Base-by-base conservation (phyloP, 2,888 invertebrate genomes). In the Papilio elwesi region DNA sequence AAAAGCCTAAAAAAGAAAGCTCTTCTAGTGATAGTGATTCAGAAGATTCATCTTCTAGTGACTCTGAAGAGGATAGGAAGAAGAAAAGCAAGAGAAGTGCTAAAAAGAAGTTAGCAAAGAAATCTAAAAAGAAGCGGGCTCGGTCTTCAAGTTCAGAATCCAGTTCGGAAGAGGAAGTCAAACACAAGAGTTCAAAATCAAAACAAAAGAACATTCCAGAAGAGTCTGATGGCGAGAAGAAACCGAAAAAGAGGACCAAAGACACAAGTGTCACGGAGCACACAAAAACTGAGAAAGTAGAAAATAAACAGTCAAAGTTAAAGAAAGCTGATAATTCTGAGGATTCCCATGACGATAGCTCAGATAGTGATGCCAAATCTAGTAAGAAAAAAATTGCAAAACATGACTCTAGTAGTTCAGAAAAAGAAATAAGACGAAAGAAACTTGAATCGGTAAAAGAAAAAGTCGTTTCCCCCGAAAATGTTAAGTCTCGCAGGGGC, bases 1-100 rank as follows among this genome's bases (percentile, higher is more conserved):
- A 94, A 82, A 92, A 90, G 80, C 82, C 90, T 43, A 94, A 91
- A 79, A 93, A 93, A 76, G 92, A 93, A 74, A 92, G 87, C 72
- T 92, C 92, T 2, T 90, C 92, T 6, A 93, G 94, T 77, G 94
- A 94, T 11, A 94, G 93, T 74, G 94, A 94, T 68, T 92, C 94
- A 11, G 94, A 94, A 64, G 91, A 92, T 73, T 93, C 93, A 11
- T 94, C 94, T 12, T 92, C 94, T 1, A 93, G 93, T 76, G 94
- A 94, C 72, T 93, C 94, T 1, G 93, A 94, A 77, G 93, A 93
- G 71, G 94, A 94, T 48, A 87, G 90, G 74, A 94, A 93, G 83
- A 94, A 91, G 87, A 94, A 90, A 83, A 93, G 83, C 78, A 94
- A 93, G 85, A 94, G 88, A 83, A 89, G 81, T 79, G 82, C 90